Conservation (phyloP, 1,140 invertebrate genomes). For the Melipona quadrifasciata region DNA sequence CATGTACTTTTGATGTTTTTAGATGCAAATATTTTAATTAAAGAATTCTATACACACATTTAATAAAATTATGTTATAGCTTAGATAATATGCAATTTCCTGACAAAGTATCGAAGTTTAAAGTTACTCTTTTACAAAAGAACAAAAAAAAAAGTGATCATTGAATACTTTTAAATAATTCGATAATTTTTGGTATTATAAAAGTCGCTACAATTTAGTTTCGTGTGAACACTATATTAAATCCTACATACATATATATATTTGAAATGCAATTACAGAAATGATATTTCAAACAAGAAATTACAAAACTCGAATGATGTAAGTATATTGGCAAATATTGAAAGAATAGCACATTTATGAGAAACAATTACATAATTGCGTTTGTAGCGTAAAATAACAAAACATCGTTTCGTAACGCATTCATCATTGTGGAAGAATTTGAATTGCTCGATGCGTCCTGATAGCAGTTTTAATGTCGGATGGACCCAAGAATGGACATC, state of each 20-base stretch:
- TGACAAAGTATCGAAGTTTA: background rate
- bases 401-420: background rate
- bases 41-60: too few species aligned
- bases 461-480: background rate
- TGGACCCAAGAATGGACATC: constrained; percentile 52
- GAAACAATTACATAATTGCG: background rate
- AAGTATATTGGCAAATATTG: background rate
- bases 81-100: too few species aligned
- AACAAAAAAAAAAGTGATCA: too few species aligned
- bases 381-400: constrained; percentile 5
- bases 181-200: background rate
- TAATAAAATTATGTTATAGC: too few species aligned
- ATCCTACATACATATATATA: background rate
- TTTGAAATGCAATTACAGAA: background rate
- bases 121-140: background rate
- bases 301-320: background rate
- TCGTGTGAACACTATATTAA: background rate
- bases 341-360: background rate
- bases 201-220: background rate
- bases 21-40: too few species aligned
- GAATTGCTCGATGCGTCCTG: background rate
- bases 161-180: background rate
- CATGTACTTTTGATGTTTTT: too few species aligned
- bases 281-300: background rate
- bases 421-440: background rate